Evolutionary conservation across 2,113 vertebrate genomes (phyloP).

Genomic region (Chascanopsetta lugubris): DNA sequence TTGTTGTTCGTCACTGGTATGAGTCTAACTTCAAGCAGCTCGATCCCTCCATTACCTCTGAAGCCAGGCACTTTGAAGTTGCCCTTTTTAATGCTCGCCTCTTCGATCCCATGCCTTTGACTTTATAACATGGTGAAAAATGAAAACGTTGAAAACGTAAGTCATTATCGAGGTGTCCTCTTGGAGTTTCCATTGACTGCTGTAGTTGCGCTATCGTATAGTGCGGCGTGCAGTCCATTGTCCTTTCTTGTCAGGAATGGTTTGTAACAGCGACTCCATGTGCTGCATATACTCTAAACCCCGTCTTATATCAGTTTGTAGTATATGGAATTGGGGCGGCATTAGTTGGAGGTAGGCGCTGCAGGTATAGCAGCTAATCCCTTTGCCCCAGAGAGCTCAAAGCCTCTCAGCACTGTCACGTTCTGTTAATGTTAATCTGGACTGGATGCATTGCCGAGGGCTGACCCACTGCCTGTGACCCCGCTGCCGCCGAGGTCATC

Average conservation of each 20-base stretch:
- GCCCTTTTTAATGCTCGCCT: neutral
- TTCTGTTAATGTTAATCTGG: constrained; percentile 74
- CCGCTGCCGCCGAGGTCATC: constrained; percentile 44
- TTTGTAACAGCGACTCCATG: neutral
- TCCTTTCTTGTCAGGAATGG: neutral
- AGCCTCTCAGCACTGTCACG: constrained; percentile 75
- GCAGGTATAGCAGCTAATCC: constrained; percentile 70
- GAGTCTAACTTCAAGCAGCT: neutral
- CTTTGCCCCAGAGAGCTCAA: constrained; percentile 56
- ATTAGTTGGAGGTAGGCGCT: constrained; percentile 37
- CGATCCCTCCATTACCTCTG: neutral
- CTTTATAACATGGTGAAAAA: neutral
- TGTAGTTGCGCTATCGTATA: neutral
- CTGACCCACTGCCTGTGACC: constrained; percentile 71
- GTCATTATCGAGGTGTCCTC: neutral
- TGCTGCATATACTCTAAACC: neutral
- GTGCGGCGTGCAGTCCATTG: neutral
- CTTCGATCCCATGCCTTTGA: neutral
- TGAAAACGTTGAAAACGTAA: constrained; percentile 1
- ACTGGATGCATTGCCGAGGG: constrained; percentile 45
- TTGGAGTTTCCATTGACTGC: neutral
- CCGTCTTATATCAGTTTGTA: constrained; percentile 24
- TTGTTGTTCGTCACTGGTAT: neutral
- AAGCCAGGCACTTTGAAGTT: constrained; percentile 3
- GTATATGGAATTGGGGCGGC: constrained; percentile 42